These are phyloP conservation scores for Pavo muticus DNA, from an alignment of 2,113 vertebrate genomes.

Conservation along the genomic window DNA sequence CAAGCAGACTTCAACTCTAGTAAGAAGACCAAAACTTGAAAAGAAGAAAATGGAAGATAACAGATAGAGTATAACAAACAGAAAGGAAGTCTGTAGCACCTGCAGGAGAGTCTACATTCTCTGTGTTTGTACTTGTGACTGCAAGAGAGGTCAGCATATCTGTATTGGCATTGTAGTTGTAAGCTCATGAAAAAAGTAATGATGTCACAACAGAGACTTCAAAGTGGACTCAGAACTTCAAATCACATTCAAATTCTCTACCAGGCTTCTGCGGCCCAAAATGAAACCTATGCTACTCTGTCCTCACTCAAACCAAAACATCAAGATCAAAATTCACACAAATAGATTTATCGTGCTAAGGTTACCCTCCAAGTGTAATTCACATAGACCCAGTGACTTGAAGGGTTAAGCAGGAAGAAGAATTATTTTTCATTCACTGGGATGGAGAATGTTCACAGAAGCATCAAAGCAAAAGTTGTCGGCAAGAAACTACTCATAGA, in stretches of 20 bases:
- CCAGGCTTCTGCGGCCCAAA: not conserved
- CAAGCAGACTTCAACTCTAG: not conserved
- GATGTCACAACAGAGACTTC: not conserved
- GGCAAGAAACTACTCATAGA: not conserved
- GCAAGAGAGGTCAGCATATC: not conserved
- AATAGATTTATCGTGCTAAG: not conserved
- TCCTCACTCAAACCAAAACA: not conserved
- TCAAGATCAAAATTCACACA: not conserved
- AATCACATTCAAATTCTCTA: not conserved
- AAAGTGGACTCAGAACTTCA: not conserved
- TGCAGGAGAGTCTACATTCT: rapidly evolving
- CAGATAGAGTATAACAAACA: not conserved
- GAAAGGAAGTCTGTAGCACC: not conserved
- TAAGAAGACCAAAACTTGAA: not conserved
- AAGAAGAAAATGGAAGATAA: slow-evolving; percentile 26
- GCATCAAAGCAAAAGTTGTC: not conserved
- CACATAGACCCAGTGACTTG: not conserved
- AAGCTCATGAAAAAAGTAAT: not conserved
- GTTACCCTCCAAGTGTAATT: not conserved
- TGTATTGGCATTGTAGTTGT: not conserved
- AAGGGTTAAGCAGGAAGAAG: not conserved
- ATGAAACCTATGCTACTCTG: not conserved
- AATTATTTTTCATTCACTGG: not conserved
- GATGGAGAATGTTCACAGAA: not conserved
- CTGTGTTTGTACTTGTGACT: not conserved